These are phyloP conservation scores for Hyalella azteca DNA, from an alignment of 2,888 invertebrate species.

Conservation along the genomic window DNA sequence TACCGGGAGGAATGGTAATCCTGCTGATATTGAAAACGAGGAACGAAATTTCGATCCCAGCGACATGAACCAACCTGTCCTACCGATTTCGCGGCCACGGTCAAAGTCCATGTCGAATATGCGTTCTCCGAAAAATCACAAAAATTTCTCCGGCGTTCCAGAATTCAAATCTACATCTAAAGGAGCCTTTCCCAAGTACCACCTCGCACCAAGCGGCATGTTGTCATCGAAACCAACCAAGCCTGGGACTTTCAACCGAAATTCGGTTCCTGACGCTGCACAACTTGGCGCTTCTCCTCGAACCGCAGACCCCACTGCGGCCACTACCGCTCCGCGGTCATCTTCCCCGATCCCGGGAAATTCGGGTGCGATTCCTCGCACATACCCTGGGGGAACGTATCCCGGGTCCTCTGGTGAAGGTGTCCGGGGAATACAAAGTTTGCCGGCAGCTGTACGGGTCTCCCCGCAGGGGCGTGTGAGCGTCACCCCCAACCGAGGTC, in stretches of 20 bases:
- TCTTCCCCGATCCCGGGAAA: background rate
- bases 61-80: background rate
- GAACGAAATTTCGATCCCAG: background rate
- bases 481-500: constrained; percentile 53
- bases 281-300: too few species aligned
- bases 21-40: background rate
- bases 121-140: background rate
- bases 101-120: constrained; percentile 12
- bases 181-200: constrained; percentile 8
- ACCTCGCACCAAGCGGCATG: background rate
- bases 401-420: constrained; percentile 40
- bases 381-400: too few species aligned
- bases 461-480: constrained; percentile 37
- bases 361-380: background rate
- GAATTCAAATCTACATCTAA: background rate
- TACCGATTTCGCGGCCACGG: background rate
- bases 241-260: too few species aligned
- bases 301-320: background rate
- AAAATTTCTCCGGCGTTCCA: background rate
- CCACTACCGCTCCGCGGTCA: background rate
- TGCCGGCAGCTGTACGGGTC: constrained; percentile 54
- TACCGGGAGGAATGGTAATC: background rate
- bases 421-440: constrained; percentile 49
- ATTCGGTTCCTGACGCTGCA: background rate
- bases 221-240: too few species aligned